phyloP scores from a whole-genome alignment of 2,113 vertebrate species.

The Ondatra zibethicus region DNA sequence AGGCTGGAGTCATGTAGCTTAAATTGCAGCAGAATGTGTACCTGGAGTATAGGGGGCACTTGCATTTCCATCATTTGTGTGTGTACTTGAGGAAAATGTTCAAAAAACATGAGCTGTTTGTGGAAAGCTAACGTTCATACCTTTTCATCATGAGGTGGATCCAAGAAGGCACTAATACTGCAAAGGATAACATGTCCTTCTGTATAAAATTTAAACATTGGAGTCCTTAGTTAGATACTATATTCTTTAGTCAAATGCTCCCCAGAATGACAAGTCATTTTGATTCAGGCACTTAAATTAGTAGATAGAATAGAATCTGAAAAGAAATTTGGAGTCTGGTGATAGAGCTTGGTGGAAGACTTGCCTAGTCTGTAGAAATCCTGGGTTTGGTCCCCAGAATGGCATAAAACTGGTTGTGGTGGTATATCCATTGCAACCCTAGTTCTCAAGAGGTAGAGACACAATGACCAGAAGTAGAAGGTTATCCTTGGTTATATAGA shows the following conservation, averaged over 20 bases:
- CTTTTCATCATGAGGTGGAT: constrained; percentile 81
- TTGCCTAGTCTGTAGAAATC: background rate
- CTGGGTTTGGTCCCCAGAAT: background rate
- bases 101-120: background rate
- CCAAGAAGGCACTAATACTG: constrained; percentile 83
- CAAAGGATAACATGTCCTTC: constrained; percentile 83
- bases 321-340: background rate
- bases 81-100: background rate
- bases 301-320: constrained; percentile 14
- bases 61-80: background rate
- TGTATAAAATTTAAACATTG: constrained; percentile 73
- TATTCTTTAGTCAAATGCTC: constrained; percentile 1
- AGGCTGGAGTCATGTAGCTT: background rate
- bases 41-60: background rate
- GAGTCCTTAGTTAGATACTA: constrained; percentile 4
- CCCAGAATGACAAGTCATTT: background rate
- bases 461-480: background rate
- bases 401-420: background rate
- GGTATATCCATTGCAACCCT: background rate
- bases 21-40: background rate
- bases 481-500: background rate
- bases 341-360: background rate
- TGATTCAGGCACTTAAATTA: constrained; percentile 32
- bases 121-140: constrained; percentile 75
- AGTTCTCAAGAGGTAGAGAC: background rate